Percentiles rank a stretch among this genome's conserved stretches.
Evolutionary conservation across 1,140 invertebrate species (phyloP).

Genomic region (Temnothorax longispinosus): DNA sequence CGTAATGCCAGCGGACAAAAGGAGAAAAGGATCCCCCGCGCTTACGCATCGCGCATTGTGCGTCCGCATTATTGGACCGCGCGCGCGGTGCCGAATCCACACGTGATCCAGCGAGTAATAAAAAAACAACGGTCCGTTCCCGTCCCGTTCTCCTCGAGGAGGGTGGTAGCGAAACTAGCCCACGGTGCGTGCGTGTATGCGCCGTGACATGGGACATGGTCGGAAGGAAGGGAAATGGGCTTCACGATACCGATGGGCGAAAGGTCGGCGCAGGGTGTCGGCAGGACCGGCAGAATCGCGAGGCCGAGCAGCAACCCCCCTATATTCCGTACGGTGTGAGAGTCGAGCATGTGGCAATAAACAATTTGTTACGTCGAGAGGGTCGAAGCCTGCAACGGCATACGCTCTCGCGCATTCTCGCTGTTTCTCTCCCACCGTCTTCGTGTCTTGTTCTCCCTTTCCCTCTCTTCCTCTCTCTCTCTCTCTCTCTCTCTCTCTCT

Average conservation of each 20-base stretch:
- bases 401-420: slow-evolving; percentile 59
- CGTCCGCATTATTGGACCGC: slow-evolving; percentile 7
- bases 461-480: not conserved
- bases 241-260: slow-evolving; percentile 7
- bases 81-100: not conserved
- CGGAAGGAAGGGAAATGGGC: not conserved
- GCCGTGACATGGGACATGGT: slow-evolving; percentile 9
- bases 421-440: slow-evolving; percentile 48
- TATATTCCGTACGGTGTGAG: slow-evolving; percentile 71
- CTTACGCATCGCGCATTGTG: slow-evolving; percentile 1
- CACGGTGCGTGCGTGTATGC: not conserved
- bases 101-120: slow-evolving; percentile 60
- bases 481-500: not conserved
- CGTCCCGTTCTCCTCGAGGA: slow-evolving; percentile 52
- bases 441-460: slow-evolving; percentile 22
- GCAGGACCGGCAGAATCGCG: slow-evolving; percentile 46
- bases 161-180: slow-evolving; percentile 22
- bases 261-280: slow-evolving; percentile 63
- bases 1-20: slow-evolving; percentile 47
- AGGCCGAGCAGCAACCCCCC: slow-evolving; percentile 51
- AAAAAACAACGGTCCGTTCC: slow-evolving; percentile 51
- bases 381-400: slow-evolving; percentile 61
- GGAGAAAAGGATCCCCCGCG: slow-evolving; percentile 24
- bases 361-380: slow-evolving; percentile 79
- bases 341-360: slow-evolving; percentile 80